Conservation (phyloP, 2,113 vertebrate species). For the Corythornis vintsioides region DNA sequence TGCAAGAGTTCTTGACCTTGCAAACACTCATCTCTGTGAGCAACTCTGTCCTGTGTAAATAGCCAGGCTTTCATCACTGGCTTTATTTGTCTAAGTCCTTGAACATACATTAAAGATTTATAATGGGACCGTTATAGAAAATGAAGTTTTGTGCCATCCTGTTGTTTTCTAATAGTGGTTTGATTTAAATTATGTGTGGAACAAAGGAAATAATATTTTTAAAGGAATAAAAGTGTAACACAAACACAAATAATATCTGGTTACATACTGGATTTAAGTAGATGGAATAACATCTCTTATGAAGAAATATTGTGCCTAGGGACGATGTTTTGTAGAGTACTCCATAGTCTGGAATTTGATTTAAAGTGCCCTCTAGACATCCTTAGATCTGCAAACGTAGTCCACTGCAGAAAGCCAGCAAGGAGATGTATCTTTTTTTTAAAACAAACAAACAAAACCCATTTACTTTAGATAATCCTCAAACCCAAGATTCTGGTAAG, state of each 20-base stretch:
- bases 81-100: neutral
- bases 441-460: neutral
- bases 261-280: neutral
- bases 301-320: neutral
- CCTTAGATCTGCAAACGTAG: neutral
- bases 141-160: neutral
- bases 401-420: neutral
- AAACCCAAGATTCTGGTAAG: neutral
- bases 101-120: neutral
- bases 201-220: neutral
- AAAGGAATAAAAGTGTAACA: neutral
- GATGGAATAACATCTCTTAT: neutral
- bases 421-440: neutral
- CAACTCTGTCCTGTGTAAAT: neutral
- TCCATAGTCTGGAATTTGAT: neutral
- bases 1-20: neutral
- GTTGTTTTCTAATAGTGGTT: neutral
- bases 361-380: neutral
- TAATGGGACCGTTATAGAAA: fast-evolving
- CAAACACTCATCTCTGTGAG: neutral
- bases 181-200: neutral
- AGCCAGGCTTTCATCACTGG: neutral
- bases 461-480: neutral
- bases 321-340: neutral
- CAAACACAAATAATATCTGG: neutral